Percentiles rank a stretch among this genome's conserved stretches.
Conservation (phyloP, 2,888 invertebrate genomes). For the Archips xylosteana region DNA sequence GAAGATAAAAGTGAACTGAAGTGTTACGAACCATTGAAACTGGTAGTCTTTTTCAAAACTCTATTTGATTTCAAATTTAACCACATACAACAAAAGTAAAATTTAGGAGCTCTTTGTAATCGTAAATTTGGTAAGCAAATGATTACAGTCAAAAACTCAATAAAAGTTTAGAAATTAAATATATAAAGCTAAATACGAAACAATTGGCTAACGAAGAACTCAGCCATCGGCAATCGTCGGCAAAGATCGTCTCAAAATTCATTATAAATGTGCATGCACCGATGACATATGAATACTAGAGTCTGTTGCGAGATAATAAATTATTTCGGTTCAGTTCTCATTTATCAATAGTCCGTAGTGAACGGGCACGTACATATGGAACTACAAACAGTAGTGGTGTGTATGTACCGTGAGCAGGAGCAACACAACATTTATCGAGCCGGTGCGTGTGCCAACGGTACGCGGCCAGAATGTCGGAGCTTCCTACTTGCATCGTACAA, state of each 20-base stretch:
- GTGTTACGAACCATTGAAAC: background rate
- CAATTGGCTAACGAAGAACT: background rate
- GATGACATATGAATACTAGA: constrained; percentile 4
- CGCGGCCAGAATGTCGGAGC: constrained; percentile 57
- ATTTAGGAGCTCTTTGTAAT: background rate
- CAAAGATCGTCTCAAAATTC: background rate
- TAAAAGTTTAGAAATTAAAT: background rate
- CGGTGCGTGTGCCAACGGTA: constrained; percentile 62
- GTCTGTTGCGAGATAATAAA: constrained; percentile 6
- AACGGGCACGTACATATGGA: constrained; percentile 6
- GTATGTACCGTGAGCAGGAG: constrained; percentile 62
- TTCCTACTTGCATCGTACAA: constrained; percentile 45
- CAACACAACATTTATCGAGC: constrained; percentile 75
- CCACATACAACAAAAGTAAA: no score
- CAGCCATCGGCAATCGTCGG: background rate
- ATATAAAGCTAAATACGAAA: background rate
- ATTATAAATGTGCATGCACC: background rate
- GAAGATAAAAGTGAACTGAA: background rate
- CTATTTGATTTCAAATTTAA: no score
- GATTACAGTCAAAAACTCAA: no score
- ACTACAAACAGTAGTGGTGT: constrained; percentile 7
- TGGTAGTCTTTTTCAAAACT: background rate
- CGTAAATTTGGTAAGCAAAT: background rate
- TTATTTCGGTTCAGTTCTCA: constrained; percentile 14
- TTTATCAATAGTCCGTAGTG: constrained; percentile 22